A percentile compares a stretch with the other conserved stretches of the same genome.
Conservation (phyloP, 1,140 invertebrate species). For the Phymorhynchus buccinoides region DNA sequence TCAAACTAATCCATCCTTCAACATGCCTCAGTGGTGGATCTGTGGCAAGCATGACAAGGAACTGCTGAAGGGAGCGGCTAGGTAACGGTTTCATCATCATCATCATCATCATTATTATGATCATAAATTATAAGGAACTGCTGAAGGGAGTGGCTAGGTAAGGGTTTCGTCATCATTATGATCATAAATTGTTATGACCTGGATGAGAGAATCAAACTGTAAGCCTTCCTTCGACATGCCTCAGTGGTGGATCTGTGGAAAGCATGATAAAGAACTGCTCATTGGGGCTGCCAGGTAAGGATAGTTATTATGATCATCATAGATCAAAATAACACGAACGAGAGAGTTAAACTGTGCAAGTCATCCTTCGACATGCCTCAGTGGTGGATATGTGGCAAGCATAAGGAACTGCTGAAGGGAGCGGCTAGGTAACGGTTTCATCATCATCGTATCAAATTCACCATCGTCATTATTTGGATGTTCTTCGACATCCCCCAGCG, state of each 20-base stretch:
- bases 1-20: slow-evolving; percentile 88
- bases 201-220: slow-evolving; percentile 89
- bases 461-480: background rate
- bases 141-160: slow-evolving; percentile 93
- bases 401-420: slow-evolving; percentile 92
- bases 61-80: slow-evolving; percentile 92
- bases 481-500: slow-evolving; percentile 94
- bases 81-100: slow-evolving; percentile 80
- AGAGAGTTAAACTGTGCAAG: slow-evolving; percentile 88
- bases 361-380: slow-evolving; percentile 92
- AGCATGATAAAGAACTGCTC: slow-evolving; percentile 95
- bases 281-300: slow-evolving; percentile 93
- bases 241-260: slow-evolving; percentile 95
- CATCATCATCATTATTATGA: background rate
- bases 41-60: slow-evolving; percentile 95
- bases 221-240: slow-evolving; percentile 91
- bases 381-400: slow-evolving; percentile 95
- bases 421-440: slow-evolving; percentile 85
- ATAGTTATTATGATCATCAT: too few species aligned
- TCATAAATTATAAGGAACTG: slow-evolving; percentile 95
- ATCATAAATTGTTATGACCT: too few species aligned
- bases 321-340: slow-evolving; percentile 88
- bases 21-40: slow-evolving; percentile 97
- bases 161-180: too few species aligned
- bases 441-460: too few species aligned